Conservation (phyloP, 2,113 vertebrate genomes). For the Siphamia tubifer region DNA sequence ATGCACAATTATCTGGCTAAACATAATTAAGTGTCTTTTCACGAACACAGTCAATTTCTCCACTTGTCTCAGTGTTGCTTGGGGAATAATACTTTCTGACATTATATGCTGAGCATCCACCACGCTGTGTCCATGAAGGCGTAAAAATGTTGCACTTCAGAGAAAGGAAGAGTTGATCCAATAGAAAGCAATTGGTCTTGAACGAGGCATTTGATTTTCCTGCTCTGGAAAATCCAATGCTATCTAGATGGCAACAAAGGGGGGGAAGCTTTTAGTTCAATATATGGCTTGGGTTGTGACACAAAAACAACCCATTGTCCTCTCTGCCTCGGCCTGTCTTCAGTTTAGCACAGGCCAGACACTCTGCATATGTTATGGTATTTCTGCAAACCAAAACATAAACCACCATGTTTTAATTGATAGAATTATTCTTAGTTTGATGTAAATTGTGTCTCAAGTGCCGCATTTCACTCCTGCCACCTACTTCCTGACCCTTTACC, state of each 20-base stretch:
- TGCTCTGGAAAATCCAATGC: conserved; percentile 75
- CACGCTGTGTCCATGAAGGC: conserved; percentile 20
- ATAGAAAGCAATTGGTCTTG: conserved; percentile 72
- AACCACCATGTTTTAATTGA: no score
- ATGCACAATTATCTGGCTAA: background rate
- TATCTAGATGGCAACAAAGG: conserved; percentile 56
- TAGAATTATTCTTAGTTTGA: no score
- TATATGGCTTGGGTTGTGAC: conserved; percentile 56
- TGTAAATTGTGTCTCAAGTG: conserved; percentile 8
- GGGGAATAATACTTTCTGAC: conserved; percentile 8
- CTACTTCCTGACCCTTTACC: background rate
- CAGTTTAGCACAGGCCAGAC: background rate
- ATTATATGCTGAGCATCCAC: conserved; percentile 1
- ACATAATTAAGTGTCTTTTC: background rate
- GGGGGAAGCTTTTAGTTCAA: conserved; percentile 61
- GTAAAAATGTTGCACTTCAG: conserved; percentile 48
- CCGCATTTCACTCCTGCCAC: background rate
- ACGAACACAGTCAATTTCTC: background rate
- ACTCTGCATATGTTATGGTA: no score
- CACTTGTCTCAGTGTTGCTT: background rate
- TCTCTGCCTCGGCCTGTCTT: conserved; percentile 25
- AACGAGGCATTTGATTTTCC: conserved; percentile 74
- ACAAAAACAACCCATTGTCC: conserved; percentile 56
- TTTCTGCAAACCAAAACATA: no score
- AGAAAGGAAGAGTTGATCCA: conserved; percentile 52